These are phyloP conservation scores for Pantherophis vulpinus DNA, from an alignment of 2,797 vertebrate genomes.

Conservation along the genomic window DNA sequence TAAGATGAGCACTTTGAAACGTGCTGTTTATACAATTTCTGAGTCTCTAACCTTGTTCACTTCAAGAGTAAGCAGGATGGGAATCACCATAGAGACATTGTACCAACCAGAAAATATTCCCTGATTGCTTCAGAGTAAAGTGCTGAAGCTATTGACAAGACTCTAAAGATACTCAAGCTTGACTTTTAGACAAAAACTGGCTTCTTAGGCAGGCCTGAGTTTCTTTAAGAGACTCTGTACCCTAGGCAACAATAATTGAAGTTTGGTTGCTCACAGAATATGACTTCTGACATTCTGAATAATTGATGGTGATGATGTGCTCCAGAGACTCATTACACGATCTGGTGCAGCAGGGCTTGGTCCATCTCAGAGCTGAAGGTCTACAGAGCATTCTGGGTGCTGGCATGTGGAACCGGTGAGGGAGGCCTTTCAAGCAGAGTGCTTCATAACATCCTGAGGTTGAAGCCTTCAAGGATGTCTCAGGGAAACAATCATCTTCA, in stretches of 20 bases:
- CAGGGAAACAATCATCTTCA: background rate
- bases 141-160: background rate
- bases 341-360: constrained; percentile 65
- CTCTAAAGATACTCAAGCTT: background rate
- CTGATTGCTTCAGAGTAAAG: background rate
- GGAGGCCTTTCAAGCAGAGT: constrained; percentile 56
- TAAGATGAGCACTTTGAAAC: background rate
- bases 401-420: constrained; percentile 54
- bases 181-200: background rate
- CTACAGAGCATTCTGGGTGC: constrained; percentile 59
- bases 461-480: background rate
- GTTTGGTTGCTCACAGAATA: background rate
- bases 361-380: constrained; percentile 40
- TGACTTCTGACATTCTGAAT: background rate
- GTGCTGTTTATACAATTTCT: background rate
- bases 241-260: background rate
- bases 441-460: background rate
- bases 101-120: background rate
- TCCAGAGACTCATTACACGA: constrained; percentile 56
- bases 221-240: background rate
- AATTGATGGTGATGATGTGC: background rate
- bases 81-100: background rate
- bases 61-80: background rate
- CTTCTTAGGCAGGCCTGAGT: background rate
- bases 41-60: no score